These are phyloP conservation scores for Aporrectodea caliginosa DNA, from an alignment of 1,140 invertebrate genomes.

Conservation along the genomic window DNA sequence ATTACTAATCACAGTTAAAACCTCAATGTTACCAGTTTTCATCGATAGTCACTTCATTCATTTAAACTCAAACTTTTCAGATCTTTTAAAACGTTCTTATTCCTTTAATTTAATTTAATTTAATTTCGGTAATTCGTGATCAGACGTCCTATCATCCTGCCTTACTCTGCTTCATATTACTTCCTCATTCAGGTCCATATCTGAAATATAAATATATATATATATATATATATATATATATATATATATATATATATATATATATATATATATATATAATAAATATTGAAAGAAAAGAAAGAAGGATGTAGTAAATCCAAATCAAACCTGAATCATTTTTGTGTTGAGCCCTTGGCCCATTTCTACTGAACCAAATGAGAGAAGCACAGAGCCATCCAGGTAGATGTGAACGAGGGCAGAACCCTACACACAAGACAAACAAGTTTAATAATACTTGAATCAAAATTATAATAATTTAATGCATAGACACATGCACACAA, in stretches of 20 bases:
- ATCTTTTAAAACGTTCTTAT: too few relatives aligned
- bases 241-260: background rate
- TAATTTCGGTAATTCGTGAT: too few relatives aligned
- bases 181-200: too few relatives aligned
- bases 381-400: slow-evolving; percentile 81
- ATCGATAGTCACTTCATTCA: too few relatives aligned
- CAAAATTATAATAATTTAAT: background rate
- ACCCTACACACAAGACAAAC: slow-evolving; percentile 42
- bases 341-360: slow-evolving; percentile 95
- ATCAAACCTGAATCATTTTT: slow-evolving; percentile 80
- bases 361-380: slow-evolving; percentile 88
- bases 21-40: too few relatives aligned
- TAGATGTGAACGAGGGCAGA: slow-evolving; percentile 87
- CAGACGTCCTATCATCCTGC: too few relatives aligned
- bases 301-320: background rate
- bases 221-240: background rate
- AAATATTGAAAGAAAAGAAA: background rate
- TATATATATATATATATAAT: background rate
- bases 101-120: too few relatives aligned
- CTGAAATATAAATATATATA: background rate
- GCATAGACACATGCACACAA: too few relatives aligned
- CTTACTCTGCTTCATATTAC: too few relatives aligned
- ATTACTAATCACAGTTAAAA: too few relatives aligned
- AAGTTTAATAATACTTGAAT: background rate
- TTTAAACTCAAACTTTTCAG: too few relatives aligned